Conservation (phyloP, 2,113 vertebrate genomes). For the Martes martes region DNA sequence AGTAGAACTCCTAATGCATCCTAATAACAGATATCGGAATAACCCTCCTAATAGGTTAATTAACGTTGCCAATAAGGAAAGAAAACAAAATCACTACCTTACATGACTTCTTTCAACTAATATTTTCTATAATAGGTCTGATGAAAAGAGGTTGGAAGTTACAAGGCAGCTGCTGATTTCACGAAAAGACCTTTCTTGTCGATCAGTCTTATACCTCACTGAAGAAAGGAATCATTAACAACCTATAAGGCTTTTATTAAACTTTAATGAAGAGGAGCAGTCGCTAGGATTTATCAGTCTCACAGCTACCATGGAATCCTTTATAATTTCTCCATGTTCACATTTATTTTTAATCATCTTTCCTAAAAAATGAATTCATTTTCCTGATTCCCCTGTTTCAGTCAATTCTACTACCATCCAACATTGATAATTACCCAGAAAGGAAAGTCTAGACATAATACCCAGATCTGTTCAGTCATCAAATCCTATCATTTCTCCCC, state of each 20-base stretch:
- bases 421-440: neutral
- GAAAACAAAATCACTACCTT: slow-evolving; percentile 52
- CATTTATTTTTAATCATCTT: slow-evolving; percentile 9
- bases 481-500: neutral
- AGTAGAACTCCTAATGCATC: slow-evolving; percentile 45
- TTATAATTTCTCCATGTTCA: slow-evolving; percentile 17
- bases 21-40: slow-evolving; percentile 24
- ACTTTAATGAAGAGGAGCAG: slow-evolving; percentile 2
- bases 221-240: slow-evolving; percentile 40
- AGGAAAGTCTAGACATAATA: neutral
- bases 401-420: neutral
- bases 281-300: neutral
- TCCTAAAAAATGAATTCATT: neutral
- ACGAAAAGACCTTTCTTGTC: neutral
- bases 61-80: slow-evolving; percentile 32
- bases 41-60: slow-evolving; percentile 49
- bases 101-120: slow-evolving; percentile 45
- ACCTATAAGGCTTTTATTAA: slow-evolving; percentile 39
- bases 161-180: neutral
- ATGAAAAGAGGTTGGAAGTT: slow-evolving; percentile 16
- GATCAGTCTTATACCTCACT: neutral
- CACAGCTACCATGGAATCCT: neutral
- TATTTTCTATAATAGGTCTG: slow-evolving; percentile 43
- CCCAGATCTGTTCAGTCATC: neutral
- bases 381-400: neutral